Base-by-base conservation (phyloP, 2,888 invertebrate species). In the Lepidochrysops patricia region DNA sequence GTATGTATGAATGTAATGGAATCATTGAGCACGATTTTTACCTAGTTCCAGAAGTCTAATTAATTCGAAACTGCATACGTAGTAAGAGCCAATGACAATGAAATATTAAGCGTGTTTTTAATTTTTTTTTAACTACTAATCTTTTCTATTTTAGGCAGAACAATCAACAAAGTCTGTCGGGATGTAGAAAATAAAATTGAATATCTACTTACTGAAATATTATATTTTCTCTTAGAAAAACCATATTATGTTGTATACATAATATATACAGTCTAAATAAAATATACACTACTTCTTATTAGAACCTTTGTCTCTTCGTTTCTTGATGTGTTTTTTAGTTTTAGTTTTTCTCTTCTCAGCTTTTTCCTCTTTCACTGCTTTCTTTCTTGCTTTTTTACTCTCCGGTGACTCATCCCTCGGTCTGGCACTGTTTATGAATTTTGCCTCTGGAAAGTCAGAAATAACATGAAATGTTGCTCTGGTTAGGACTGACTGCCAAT, bases 281-380 rank as follows among this genome's bases (percentile, higher is more conserved):
- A 15, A 9, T 48, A 26, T 15, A 7, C 19, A 27, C 71, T 75
- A 88, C 72, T 84, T 86, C 68, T 82, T 83, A 9, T 66, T 75
- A 35, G 76, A 65, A 3, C 84, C 84, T 75, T 93, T 95, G 74
- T 96, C 96, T 74, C 95, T 94, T 66, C 95, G 91, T 74, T 98
- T 98, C 76, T 99, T 99, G 0, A 98, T 82, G 79, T 98, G 96
- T 79, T 99, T 99, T 71, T 97, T 97, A 0, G 95, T 91, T 90
- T 99, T 99, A 0, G 89, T 90, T 89, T 96, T 96, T 57, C 98
- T 91, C 73, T 94, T 96, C 68, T 98, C 97, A 0, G 97, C 95
- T 73, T 97, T 93, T 58, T 94, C 94, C 58, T 96, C 95, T 82
- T 97, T 98, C 0, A 98, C 90, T 0, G 94, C 94, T 71, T 97